Conservation (phyloP, 1,140 invertebrate genomes). For the Rhyacophila brunnea region DNA sequence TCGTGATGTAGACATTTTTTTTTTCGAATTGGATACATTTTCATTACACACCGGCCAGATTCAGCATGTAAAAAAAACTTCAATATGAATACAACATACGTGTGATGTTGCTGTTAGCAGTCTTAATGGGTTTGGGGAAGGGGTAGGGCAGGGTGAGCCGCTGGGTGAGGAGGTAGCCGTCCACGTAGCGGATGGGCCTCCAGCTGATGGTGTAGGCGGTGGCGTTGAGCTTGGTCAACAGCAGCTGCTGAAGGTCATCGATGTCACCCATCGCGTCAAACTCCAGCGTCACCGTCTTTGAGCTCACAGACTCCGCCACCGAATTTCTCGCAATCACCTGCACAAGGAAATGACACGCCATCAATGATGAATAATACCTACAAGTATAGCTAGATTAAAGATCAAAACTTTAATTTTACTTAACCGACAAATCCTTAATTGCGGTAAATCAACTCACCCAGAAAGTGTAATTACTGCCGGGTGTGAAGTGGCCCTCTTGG, state of each 20-base stretch:
- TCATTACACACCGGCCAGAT: too few species aligned
- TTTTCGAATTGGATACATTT: too few species aligned
- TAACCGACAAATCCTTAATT: too few species aligned
- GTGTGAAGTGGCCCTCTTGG: constrained; percentile 59
- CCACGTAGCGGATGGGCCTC: constrained; percentile 58
- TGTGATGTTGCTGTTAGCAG: constrained; percentile 47
- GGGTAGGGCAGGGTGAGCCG: constrained; percentile 55
- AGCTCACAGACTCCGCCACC: constrained; percentile 57
- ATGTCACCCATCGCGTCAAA: constrained; percentile 65
- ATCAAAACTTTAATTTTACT: too few species aligned
- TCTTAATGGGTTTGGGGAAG: constrained; percentile 40
- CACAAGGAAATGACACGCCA: constrained; percentile 24
- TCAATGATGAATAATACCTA: too few species aligned
- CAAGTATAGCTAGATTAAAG: too few species aligned
- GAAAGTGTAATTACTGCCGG: constrained; percentile 68
- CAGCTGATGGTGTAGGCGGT: constrained; percentile 60
- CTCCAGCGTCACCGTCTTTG: constrained; percentile 54
- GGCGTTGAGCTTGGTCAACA: constrained; percentile 49
- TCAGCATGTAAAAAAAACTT: too few species aligned
- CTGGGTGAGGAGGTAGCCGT: constrained; percentile 61
- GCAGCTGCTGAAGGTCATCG: constrained; percentile 59
- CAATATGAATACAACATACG: constrained; percentile 50
- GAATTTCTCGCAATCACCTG: constrained; percentile 68
- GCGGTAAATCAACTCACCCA: constrained; percentile 56
- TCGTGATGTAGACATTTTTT: too few species aligned